phyloP scores from a whole-genome alignment of 2,113 vertebrate species.

The Oryzias javanicus region DNA sequence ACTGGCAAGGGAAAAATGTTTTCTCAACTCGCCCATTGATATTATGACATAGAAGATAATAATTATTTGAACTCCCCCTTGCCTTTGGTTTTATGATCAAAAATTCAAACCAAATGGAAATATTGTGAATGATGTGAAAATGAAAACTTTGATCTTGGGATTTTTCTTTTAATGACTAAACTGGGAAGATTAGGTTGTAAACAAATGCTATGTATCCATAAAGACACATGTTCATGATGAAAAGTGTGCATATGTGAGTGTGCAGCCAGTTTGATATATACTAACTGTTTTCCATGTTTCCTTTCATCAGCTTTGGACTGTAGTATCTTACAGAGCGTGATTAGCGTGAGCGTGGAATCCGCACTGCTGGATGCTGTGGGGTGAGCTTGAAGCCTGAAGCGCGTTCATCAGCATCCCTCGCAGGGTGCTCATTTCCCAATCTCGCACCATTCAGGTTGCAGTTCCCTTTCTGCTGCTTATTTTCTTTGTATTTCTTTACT shows the following conservation, averaged over 20 bases:
- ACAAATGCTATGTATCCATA: slow-evolving; percentile 3
- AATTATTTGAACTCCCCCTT: slow-evolving; percentile 56
- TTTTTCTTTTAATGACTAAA: slow-evolving; percentile 28
- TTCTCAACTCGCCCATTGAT: slow-evolving; percentile 65
- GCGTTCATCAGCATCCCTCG: slow-evolving; percentile 83
- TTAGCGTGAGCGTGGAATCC: slow-evolving; percentile 76
- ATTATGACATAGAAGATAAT: slow-evolving; percentile 49
- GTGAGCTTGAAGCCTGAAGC: slow-evolving; percentile 79
- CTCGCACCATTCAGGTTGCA: slow-evolving; percentile 65
- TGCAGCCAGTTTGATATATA: slow-evolving; percentile 35
- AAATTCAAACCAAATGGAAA: slow-evolving; percentile 30
- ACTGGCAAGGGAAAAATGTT: slow-evolving; percentile 64
- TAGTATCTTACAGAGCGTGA: slow-evolving; percentile 76
- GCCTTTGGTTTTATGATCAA: slow-evolving; percentile 55
- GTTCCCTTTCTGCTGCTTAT: slow-evolving; percentile 46
- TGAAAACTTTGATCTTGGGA: slow-evolving; percentile 23
- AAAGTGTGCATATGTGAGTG: slow-evolving; percentile 26
- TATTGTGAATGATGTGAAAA: slow-evolving; percentile 28
- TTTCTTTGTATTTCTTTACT: slow-evolving; percentile 68
- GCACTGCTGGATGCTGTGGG: slow-evolving; percentile 72
- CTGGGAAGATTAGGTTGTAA: slow-evolving; percentile 27
- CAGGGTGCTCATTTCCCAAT: slow-evolving; percentile 81
- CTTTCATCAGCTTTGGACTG: slow-evolving; percentile 82
- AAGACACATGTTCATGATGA: slow-evolving; percentile 2
- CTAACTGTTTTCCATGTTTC: slow-evolving; percentile 38